Base-by-base conservation (phyloP, 2,797 vertebrate species). In the Arrhamphus sclerolepis region DNA sequence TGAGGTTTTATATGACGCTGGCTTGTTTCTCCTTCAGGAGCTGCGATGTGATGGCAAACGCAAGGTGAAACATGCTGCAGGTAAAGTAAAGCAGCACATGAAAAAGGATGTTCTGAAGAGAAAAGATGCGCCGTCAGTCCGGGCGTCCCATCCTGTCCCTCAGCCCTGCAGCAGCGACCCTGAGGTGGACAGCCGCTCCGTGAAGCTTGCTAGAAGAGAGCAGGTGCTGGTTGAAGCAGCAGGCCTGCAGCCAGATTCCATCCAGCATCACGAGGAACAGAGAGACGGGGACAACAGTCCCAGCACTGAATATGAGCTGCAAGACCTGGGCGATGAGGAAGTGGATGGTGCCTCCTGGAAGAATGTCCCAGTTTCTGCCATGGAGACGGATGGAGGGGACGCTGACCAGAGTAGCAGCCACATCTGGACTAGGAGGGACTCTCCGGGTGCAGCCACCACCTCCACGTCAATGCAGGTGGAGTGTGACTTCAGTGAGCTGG, bases 401-500 rank as follows among this genome's bases (percentile, higher is more conserved):
- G 0, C 2, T 2, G 55, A 44, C 14, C 55, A 51, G 7, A 55
- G 47, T 13, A 40, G 46, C 7, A 39, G 2, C 51, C 21, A 40
- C 1, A 55, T 19, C 44, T 52, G 53, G 70, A 62, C 3, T 34
- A 10, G 8, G n/a, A 28, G 31, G 14, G 56, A 43, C 20, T 1
- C 50, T 44, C 28, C 21, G 18, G 46, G 9, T 6, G 47, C 24
- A 29, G 43, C 56, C 3, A 3, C 11, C 0, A 7, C 48, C 19
- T 51, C 65, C 26, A 19, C 64, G 0, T 26, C 66, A 0, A 20
- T 7, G 0, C 50, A 31, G 14, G 56, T 42, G 41, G 34, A 62
- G 13, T 65, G 13, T 46, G 87, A 81, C 48, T 87, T 59, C 26
- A 43, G 48, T 0, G 63, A 66, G 31, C 67, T 87, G 70, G 80